Base-by-base conservation (phyloP, 2,113 vertebrate genomes). In the Lanius collurio region DNA sequence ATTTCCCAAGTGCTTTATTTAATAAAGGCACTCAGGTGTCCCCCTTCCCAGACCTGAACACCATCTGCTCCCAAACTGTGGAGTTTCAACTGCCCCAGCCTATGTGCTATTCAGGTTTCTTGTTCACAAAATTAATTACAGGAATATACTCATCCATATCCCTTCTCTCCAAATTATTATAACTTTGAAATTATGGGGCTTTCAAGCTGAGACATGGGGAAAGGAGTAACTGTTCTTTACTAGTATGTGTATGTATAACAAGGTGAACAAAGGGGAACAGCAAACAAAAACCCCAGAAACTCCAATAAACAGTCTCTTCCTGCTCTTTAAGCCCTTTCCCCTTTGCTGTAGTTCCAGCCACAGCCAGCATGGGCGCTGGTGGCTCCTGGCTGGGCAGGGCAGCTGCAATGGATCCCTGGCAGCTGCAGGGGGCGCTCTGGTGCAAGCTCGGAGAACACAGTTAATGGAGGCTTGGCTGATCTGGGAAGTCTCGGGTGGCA, bases 321-420 rank as follows among this genome's bases (percentile, higher is more conserved):
- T 0, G 4, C 49, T 14, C 37, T 28, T 28, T 23, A 5, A 22
- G 23, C 27, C 0, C 1, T 33, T 49, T 50, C 7, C 30, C 53
- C 30, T 41, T 6, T 11, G 30, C 2, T 39, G 55, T 1, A 41
- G 53, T 41, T 59, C 4, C 0, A 0, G 14, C 21, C n/a, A 27
- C 42, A 3, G 8, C n/a, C 5, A 0, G 35, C 64, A 57, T 53
- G 28, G 42, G n/a, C 9, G 1, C 44, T 69, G 30, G 9, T 18
- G 79, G 41, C n/a, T 47, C 59, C 59, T 1, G 4, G 56, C 56
- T 3, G 6, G 41, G 21, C 63, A 44, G 41, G 39, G 15, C 10
- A 7, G 14, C 30, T 33, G 42, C 1, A 21, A 12, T 65, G 63
- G 9, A 3, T 44, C 41, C 62, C 14, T 21, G 2, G 4, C 3